phyloP scores from a whole-genome alignment of 30 jellyfish, hydroid and myxozoan genomes.

The Catostylus mosaicus region DNA sequence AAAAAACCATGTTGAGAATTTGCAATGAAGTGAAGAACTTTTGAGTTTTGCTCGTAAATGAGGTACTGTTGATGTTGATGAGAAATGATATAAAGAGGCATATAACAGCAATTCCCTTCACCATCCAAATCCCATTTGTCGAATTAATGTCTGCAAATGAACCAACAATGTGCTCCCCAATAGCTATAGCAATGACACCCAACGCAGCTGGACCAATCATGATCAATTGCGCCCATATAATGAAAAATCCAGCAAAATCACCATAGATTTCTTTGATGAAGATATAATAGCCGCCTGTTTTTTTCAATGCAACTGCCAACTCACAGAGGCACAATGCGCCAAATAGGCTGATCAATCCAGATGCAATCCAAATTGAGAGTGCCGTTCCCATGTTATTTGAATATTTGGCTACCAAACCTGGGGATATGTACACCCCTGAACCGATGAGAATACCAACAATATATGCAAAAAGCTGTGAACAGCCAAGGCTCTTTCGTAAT shows the following conservation, averaged over 20 bases:
- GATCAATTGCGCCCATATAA: constrained; percentile 1
- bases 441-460: too few relatives aligned
- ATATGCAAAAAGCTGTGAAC: too few relatives aligned
- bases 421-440: too few relatives aligned
- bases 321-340: constrained; percentile 67
- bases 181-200: background rate
- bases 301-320: background rate
- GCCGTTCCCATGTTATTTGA: too few relatives aligned
- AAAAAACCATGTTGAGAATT: background rate
- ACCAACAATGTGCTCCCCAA: constrained; percentile 12
- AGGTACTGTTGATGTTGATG: constrained; percentile 1
- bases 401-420: too few relatives aligned
- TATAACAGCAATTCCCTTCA: constrained; percentile 8
- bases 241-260: constrained; percentile 7
- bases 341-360: constrained; percentile 22
- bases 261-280: constrained; percentile 8
- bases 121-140: constrained; percentile 12
- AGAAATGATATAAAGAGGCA: background rate
- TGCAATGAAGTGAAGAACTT: background rate
- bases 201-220: background rate
- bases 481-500: too few relatives aligned
- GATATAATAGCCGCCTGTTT: constrained; percentile 12
- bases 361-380: constrained; percentile 38
- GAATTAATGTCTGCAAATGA: background rate
- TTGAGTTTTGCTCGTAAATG: constrained; percentile 8